Conservation (phyloP, 2,797 vertebrate species). For the Chloroceryle amazona region DNA sequence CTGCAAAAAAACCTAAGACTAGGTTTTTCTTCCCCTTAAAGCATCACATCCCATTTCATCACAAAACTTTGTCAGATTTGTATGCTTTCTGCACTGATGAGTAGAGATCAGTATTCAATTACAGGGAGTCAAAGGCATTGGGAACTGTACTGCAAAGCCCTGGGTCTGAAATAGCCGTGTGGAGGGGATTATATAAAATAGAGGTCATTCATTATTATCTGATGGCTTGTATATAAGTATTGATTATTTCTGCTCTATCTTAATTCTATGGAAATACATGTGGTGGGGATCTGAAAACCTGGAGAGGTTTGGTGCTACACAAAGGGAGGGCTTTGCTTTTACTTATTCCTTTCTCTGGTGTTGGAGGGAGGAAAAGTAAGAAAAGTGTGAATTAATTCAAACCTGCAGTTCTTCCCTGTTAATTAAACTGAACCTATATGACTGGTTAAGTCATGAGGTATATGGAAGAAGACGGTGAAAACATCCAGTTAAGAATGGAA, state of each 20-base stretch:
- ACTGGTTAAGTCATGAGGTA: background rate
- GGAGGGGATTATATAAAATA: background rate
- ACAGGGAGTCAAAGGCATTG: background rate
- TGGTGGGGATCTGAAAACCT: background rate
- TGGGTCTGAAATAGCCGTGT: background rate
- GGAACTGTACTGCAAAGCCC: background rate
- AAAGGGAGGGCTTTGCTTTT: background rate
- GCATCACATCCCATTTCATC: background rate
- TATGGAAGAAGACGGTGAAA: background rate
- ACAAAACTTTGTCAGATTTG: background rate
- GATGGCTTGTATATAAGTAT: background rate
- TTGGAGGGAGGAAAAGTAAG: background rate
- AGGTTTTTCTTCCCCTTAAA: background rate
- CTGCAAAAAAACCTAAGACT: rapidly evolving
- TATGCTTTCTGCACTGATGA: background rate
- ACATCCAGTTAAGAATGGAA: background rate
- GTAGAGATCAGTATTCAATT: background rate
- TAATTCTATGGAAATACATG: background rate
- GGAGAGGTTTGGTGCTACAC: background rate
- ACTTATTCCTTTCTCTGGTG: background rate
- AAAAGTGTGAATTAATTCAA: background rate
- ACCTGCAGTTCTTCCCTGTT: background rate
- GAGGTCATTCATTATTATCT: background rate
- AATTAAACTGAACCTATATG: background rate
- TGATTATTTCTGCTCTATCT: background rate